Evolutionary conservation across 2,113 vertebrate species (phyloP).

Genomic region (Microcebus tavaratra): DNA sequence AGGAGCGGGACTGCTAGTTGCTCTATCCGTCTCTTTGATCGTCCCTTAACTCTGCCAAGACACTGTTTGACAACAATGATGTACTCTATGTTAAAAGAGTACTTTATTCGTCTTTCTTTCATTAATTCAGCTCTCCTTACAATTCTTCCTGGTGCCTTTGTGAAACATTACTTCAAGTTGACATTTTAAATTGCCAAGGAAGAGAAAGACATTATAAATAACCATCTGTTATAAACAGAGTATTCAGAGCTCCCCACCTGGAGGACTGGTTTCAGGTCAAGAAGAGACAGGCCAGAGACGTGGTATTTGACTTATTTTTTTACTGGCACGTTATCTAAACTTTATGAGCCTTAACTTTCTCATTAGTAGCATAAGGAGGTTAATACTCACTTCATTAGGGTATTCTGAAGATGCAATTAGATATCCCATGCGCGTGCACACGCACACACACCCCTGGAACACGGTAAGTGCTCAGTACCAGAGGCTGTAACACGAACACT

Average conservation of each 20-base stretch:
- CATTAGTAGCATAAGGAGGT: neutral
- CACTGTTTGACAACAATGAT: neutral
- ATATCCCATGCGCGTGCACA: accelerated
- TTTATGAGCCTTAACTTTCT: neutral
- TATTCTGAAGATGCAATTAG: neutral
- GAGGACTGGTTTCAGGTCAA: neutral
- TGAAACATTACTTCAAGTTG: conserved; percentile 18
- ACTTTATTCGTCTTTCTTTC: neutral
- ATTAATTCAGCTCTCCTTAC: neutral
- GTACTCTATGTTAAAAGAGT: neutral
- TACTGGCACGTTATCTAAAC: neutral
- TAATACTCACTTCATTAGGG: neutral
- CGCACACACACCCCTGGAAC: no score
- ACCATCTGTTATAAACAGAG: neutral
- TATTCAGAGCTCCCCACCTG: neutral
- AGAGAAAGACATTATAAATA: conserved; percentile 21
- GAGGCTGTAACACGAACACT: neutral
- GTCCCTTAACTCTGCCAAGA: neutral
- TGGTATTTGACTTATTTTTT: neutral
- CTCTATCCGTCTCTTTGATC: neutral
- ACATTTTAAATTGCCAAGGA: conserved; percentile 38
- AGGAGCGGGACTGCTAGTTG: neutral
- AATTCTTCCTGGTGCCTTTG: neutral
- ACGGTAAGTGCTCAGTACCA: neutral
- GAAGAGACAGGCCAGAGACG: neutral